Evolutionary conservation across 2,113 vertebrate genomes (phyloP).

Genomic region (Pipa parva): DNA sequence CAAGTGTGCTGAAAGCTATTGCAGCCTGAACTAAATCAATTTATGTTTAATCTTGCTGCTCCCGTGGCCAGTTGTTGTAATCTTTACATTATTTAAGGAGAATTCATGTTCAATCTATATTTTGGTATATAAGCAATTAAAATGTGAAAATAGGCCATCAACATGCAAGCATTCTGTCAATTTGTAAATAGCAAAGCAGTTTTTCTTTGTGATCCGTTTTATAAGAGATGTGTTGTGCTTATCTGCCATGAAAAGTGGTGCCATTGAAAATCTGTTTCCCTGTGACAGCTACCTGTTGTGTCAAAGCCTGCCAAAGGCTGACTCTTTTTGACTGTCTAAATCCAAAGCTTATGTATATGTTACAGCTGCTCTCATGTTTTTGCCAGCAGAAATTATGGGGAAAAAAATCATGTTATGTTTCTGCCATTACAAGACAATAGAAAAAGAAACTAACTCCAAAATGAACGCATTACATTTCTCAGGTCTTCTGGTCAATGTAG

Average conservation of each 20-base stretch:
- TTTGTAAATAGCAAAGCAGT: not conserved
- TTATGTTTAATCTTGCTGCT: no score
- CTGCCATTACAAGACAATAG: not conserved
- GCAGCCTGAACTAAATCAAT: no score
- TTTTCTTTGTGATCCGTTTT: not conserved
- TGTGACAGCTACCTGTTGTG: not conserved
- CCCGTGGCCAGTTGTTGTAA: no score
- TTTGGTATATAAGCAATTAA: no score
- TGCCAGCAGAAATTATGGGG: not conserved
- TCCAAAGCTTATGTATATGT: not conserved
- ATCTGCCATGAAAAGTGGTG: not conserved
- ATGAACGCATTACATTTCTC: no score
- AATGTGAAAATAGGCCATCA: no score
- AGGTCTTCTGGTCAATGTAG: no score
- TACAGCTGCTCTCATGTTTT: not conserved
- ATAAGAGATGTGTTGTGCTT: not conserved
- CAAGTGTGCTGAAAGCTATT: no score
- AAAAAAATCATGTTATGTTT: not conserved
- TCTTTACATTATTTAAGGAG: no score
- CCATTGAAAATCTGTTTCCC: not conserved
- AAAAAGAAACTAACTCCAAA: not conserved
- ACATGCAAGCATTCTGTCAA: not conserved
- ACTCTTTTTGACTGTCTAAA: not conserved
- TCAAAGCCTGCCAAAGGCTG: not conserved
- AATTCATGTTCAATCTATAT: no score